Percentiles rank a stretch among this genome's conserved stretches.
phyloP scores from a whole-genome alignment of 2,888 invertebrate species.

The Meganola albula region DNA sequence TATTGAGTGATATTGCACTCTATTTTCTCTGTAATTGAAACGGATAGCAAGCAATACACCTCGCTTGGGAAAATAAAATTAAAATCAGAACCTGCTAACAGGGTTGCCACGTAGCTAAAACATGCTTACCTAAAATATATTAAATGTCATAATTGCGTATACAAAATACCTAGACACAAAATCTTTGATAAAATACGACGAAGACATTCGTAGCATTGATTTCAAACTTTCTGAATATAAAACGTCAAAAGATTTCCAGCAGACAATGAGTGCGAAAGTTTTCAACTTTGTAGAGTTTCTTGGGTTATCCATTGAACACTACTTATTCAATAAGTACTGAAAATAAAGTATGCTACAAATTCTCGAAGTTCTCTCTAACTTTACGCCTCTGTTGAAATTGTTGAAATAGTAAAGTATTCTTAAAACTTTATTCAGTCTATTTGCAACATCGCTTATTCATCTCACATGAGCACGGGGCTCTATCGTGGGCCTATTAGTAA shows the following conservation, averaged over 20 bases:
- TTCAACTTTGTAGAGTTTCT: constrained; percentile 20
- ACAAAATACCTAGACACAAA: too few relatives aligned
- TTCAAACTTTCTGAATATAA: too few relatives aligned
- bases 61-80: constrained; percentile 51
- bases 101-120: constrained; percentile 30
- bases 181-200: too few relatives aligned
- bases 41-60: constrained; percentile 32
- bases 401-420: constrained; percentile 2
- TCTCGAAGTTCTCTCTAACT: constrained; percentile 19
- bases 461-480: constrained; percentile 5
- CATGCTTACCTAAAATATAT: too few relatives aligned
- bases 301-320: constrained; percentile 23
- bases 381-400: constrained; percentile 27
- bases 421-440: not conserved
- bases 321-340: constrained; percentile 13
- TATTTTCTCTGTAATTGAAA: constrained; percentile 47
- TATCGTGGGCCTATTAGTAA: constrained; percentile 32
- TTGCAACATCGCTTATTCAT: too few relatives aligned
- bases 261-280: constrained; percentile 17
- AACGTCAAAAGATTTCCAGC: constrained; percentile 7
- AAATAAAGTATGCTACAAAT: constrained; percentile 10
- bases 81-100: constrained; percentile 43
- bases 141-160: too few relatives aligned
- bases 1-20: constrained; percentile 26
- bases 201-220: too few relatives aligned